These are phyloP conservation scores for Recurvirostra avosetta DNA, from an alignment of 2,113 vertebrate species.

Conservation along the genomic window DNA sequence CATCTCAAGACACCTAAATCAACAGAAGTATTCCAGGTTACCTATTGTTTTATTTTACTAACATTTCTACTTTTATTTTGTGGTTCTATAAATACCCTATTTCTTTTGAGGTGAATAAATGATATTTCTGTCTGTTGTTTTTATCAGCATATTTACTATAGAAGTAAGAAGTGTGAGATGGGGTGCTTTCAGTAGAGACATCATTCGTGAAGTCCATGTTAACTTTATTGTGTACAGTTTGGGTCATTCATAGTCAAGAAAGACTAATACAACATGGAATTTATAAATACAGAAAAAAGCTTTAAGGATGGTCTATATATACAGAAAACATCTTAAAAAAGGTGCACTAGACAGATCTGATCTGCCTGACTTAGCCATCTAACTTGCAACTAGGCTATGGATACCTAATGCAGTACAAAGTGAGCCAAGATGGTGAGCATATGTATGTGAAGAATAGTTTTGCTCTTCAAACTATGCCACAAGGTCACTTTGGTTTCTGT, in stretches of 20 bases:
- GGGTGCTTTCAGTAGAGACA: neutral
- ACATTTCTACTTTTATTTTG: neutral
- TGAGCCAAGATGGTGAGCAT: neutral
- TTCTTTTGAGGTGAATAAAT: neutral
- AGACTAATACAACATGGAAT: neutral
- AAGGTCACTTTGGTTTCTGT: neutral
- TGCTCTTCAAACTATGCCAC: neutral
- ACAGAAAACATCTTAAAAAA: neutral
- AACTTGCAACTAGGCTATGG: neutral
- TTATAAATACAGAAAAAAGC: neutral
- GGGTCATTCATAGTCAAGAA: neutral
- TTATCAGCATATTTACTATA: neutral
- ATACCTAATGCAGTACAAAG: neutral
- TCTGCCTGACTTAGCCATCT: neutral
- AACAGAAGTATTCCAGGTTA: neutral
- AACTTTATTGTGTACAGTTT: neutral
- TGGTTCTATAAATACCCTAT: neutral
- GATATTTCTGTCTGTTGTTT: neutral
- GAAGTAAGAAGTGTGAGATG: neutral
- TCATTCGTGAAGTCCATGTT: neutral
- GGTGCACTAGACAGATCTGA: neutral
- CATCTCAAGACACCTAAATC: neutral
- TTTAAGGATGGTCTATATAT: neutral
- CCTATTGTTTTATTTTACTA: neutral
- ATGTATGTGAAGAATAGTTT: neutral